Conservation (phyloP, 2,888 invertebrate genomes). For the Meteorus colon region DNA sequence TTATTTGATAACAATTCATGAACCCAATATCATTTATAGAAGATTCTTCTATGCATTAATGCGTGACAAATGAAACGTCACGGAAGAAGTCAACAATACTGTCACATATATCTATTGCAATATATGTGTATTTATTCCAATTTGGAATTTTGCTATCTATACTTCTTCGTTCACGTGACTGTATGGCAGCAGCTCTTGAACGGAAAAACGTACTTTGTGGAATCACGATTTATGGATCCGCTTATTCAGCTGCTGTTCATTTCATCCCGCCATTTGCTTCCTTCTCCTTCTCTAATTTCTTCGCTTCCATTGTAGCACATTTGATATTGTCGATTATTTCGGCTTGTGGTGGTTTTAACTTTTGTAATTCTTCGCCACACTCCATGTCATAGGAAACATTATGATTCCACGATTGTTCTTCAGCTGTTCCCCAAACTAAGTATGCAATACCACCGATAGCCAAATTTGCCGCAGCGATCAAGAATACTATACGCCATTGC, state of each 20-base stretch:
- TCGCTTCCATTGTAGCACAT: slow-evolving; percentile 28
- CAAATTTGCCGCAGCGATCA: slow-evolving; percentile 65
- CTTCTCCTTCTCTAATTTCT: slow-evolving; percentile 36
- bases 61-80: neutral
- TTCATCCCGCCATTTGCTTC: slow-evolving; percentile 24
- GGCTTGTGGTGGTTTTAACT: slow-evolving; percentile 37
- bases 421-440: slow-evolving; percentile 63
- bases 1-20: neutral
- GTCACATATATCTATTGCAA: neutral
- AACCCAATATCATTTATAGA: neutral
- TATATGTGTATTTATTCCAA: neutral
- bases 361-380: slow-evolving; percentile 57
- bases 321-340: slow-evolving; percentile 12
- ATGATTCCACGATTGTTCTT: slow-evolving; percentile 68
- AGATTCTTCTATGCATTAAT: neutral
- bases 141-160: neutral
- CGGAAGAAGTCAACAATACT: neutral
- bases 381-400: slow-evolving; percentile 33
- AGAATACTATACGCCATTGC: slow-evolving; percentile 68
- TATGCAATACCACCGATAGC: slow-evolving; percentile 58
- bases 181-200: neutral
- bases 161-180: neutral
- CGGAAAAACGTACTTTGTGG: neutral
- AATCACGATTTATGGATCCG: neutral
- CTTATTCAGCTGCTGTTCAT: neutral